Percentiles rank a stretch among this genome's conserved stretches.
phyloP scores from a whole-genome alignment of 2,113 vertebrate genomes.

The Chloropsis cyanopogon region DNA sequence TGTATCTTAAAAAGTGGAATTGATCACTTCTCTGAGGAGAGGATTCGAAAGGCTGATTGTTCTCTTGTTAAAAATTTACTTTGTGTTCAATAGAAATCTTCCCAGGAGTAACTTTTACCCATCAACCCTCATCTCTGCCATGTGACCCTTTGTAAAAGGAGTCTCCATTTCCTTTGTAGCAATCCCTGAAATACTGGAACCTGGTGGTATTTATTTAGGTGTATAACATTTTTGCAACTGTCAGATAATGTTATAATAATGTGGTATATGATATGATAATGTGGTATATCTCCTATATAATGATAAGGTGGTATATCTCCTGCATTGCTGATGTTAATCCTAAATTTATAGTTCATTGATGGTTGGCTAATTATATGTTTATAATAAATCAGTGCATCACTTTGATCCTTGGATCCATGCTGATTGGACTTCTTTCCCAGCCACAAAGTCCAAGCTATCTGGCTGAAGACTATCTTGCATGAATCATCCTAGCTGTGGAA shows the following conservation, averaged over 20 bases:
- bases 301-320: neutral
- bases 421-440: neutral
- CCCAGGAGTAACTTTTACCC: neutral
- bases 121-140: neutral
- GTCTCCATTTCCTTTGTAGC: neutral
- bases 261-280: too few relatives aligned
- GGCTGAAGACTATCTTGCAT: neutral
- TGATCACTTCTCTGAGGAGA: neutral
- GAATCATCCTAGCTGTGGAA: neutral
- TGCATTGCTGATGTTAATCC: neutral
- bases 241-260: neutral
- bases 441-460: neutral
- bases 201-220: neutral
- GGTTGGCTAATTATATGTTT: neutral
- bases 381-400: neutral
- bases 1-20: neutral
- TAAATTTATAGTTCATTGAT: neutral
- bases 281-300: too few relatives aligned
- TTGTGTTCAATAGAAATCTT: neutral
- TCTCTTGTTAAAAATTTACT: neutral
- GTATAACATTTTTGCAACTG: neutral
- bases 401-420: neutral
- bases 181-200: neutral
- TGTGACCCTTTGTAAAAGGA: neutral
- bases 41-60: neutral